Base-by-base conservation (phyloP, 2,888 invertebrate genomes). In the Rhimphoctona megacephalus region DNA sequence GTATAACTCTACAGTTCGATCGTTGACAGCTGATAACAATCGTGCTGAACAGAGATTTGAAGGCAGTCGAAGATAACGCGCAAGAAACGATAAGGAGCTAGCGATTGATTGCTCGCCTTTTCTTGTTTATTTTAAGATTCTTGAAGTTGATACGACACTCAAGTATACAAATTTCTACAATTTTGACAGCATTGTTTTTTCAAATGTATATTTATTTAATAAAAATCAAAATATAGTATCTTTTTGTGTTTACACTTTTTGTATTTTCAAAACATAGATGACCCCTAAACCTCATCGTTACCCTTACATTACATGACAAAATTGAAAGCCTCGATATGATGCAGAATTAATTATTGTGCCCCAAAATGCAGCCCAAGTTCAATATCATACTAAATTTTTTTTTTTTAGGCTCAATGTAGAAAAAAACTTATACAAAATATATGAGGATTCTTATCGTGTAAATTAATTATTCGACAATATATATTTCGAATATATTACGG, bases 11-110 rank as follows among this genome's bases (percentile, higher is more conserved):
- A 52, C 52, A 49, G 33, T 30, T 57, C 39, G 54, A 54, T 33
- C 36, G 54, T 52, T 70, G 73, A 73, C 73, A 73, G 73, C 72
- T 72, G 49, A 72, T 70, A 72, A 72, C 30, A 33, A 72, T 72
- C 72, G 52, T 52, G 72, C 72, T 49, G 22, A 54, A 30, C 54
- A 73, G 73, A 43, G 54, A 54, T 54, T 33, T 54, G 22, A 73
- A 33, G 52, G 30, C 39, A 49, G 25, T 5, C 72, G 33, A 52
- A 49, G 49, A 72, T 49, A 46, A 72, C 72, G 72, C 67, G 19
- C 46, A 46, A 70, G 22, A 70, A 70, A 46, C 25, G 49, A 73
- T 54, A 73, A 54, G 54, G 39, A 39, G 36, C 54, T 36, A 73
- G 54, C 54, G 73, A 73, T 73, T 73, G 33, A 73, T 73, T n/a